Base-by-base conservation (phyloP, 2,888 invertebrate genomes). In the Leptopilina syphax region DNA sequence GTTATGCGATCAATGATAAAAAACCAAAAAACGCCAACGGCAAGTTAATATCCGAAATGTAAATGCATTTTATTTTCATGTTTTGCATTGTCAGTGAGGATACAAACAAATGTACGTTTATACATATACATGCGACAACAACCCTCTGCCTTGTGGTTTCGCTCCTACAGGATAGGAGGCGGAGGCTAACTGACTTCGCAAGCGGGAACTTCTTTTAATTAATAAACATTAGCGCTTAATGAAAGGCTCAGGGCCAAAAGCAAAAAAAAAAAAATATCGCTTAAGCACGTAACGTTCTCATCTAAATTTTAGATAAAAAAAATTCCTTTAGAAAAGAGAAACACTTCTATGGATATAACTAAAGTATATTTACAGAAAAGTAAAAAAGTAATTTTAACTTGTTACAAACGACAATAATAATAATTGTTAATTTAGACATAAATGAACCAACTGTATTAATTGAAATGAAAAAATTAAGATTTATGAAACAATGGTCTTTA, bases 161-260 rank as follows among this genome's bases (percentile, higher is more conserved):
- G 34, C 57, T 73, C 57, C 57, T 73, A 34, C 13, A 34, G 73
- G 73, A 73, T 73, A 57, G 73, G n/a, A 73, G 73, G 54, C 57
- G 73, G 57, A 73, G 54, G 73, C 73, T 73, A n/a, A 57, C 73
- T 7, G n/a, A 34, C 73, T 73, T 57, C 13, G 27, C 57, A 27
- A 54, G 73, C 73, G 57, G 73, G 73, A 73, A 34, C 57, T 73
- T 73, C 73, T 73, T 73, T 73, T 73, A 73, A 73, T 73, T 73
- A 73, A 73, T 73, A 73, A 73, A 73, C 73, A 73, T 73, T 57
- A 73, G 73, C 73, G 73, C 73, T 57, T 73, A 73, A 73, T 73
- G 57, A 73, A 73, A 73, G 73, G 57, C 73, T 13, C 73, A 57
- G 54, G 1, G 1, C 57, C 2, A 34, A 41, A 27, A n/a, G 57